Percentiles rank a stretch among this genome's conserved stretches.
These are phyloP conservation scores for Zaprionus obscuricornis DNA, from an alignment of 2,888 invertebrate genomes.

Conservation along the genomic window DNA sequence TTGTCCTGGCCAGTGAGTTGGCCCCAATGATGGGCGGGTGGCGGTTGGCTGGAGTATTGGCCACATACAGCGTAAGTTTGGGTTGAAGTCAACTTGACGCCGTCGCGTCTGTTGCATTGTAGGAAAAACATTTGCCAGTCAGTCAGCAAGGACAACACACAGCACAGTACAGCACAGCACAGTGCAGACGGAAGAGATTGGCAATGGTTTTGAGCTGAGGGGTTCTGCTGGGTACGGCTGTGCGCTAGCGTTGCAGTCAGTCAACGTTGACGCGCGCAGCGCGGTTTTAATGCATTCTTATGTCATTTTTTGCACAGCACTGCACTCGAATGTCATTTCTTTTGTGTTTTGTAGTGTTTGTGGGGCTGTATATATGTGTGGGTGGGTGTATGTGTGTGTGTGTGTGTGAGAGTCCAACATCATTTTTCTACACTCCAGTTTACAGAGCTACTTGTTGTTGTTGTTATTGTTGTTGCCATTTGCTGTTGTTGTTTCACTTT, in stretches of 20 bases:
- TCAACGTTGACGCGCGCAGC: conserved; percentile 75
- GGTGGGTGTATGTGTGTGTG: conserved; percentile 6
- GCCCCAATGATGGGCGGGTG: not conserved
- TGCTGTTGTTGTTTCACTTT: conserved; percentile 51
- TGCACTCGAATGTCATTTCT: conserved; percentile 73
- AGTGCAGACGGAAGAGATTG: conserved; percentile 1
- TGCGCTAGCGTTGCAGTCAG: conserved; percentile 61
- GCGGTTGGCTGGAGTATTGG: conserved; percentile 30
- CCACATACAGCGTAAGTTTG: conserved; percentile 23
- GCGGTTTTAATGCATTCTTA: conserved; percentile 77
- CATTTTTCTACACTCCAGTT: conserved; percentile 41
- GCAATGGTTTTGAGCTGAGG: not conserved
- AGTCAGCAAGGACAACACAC: conserved; percentile 7
- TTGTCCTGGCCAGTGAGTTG: conserved; percentile 1
- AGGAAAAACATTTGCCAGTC: conserved; percentile 48
- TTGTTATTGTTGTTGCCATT: conserved; percentile 3
- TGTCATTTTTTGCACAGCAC: conserved; percentile 72
- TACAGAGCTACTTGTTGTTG: conserved; percentile 11
- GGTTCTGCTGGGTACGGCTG: conserved; percentile 40
- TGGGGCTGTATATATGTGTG: conserved; percentile 1
- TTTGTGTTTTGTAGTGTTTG: conserved; percentile 45
- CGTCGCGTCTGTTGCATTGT: conserved; percentile 76
- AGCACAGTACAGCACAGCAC: conserved; percentile 31
- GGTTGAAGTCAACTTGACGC: conserved; percentile 72
- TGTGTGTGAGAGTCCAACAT: conserved; percentile 20